These are phyloP conservation scores for Urophycis tenuis DNA, from an alignment of 2,797 vertebrate genomes.

Conservation along the genomic window DNA sequence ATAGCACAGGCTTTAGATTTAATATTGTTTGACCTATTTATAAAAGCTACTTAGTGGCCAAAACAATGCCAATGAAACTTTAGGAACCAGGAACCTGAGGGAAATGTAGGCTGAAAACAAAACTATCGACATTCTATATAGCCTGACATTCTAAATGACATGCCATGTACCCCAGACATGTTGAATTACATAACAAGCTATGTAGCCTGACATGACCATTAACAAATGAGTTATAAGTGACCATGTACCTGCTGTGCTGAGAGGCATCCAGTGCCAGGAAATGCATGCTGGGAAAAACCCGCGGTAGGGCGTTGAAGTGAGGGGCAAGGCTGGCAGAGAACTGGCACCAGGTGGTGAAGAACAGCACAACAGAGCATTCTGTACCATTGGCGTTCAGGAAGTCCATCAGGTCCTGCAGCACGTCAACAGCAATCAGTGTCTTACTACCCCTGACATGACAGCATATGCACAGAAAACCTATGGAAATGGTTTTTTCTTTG, in stretches of 20 bases:
- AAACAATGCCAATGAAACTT: not conserved
- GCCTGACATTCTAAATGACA: not conserved
- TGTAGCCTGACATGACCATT: not conserved
- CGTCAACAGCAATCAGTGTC: not conserved
- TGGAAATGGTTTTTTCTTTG: not conserved
- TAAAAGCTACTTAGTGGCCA: not conserved
- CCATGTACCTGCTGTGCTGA: slow-evolving; percentile 89
- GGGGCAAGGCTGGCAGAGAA: slow-evolving; percentile 91
- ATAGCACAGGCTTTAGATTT: not conserved
- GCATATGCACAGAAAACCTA: not conserved
- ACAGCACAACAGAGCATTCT: slow-evolving; percentile 90
- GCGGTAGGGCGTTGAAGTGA: slow-evolving; percentile 90
- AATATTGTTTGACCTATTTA: not conserved
- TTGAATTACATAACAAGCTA: not conserved
- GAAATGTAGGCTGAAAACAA: not conserved
- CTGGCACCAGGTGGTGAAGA: slow-evolving; percentile 92
- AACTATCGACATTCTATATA: not conserved
- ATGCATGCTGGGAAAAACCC: slow-evolving; percentile 86
- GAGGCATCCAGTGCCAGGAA: slow-evolving; percentile 94
- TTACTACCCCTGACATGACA: not conserved
- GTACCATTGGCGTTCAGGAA: slow-evolving; percentile 86
- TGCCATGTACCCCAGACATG: not conserved
- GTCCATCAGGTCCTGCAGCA: slow-evolving; percentile 89
- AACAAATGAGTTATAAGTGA: too few relatives aligned
- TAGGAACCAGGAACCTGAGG: not conserved